Evolutionary conservation across 2,888 invertebrate genomes (phyloP), one percentile per base, ranked within the genome.

Genomic region (Colletes collaris): DNA sequence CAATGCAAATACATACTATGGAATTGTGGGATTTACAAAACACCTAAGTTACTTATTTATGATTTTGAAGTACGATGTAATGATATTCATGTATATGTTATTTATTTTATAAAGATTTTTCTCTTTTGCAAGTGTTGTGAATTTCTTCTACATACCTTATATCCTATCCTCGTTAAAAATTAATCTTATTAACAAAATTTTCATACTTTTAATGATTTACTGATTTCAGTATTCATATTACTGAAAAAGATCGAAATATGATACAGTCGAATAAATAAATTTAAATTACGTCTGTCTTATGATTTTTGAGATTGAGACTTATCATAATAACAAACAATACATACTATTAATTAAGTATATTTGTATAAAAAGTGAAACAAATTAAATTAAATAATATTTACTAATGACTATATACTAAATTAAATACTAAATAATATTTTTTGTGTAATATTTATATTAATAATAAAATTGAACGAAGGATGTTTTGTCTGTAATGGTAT

Each of bases 61-160:
- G 85, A 89, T 88, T 89, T 89, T 88, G 70, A 86, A 88, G 83
- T 87, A 88, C 77, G 85, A 90, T 91, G 88, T 91, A 91, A 90
- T 78, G 80, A 88, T 90, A 88, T 88, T 90, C 89, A 88, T 91
- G 90, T 91, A 90, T 88, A 89, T 90, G 91, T 91, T 91, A 91
- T 91, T 91, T 91, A 91, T 91, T 91, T 90, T 91, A 91, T 91
- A 90, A 90, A 90, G 87, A 91, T 87, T 87, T 88, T 86, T 90
- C 89, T 91, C 88, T 90, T 91, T 91, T 90, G 87, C 90, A 90
- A 72, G 53, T 16, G 13, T 78, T 56, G 75, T 53, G n/a, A 16
- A 52, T 53, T 79, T 66, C 58, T 72, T 59, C 27, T 50, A 16
- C 53, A 1, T 11, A 37, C 56, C 79, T 44, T 40, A 4, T 10